Conservation (phyloP, 2,113 vertebrate species). For the Heterocephalus glaber region DNA sequence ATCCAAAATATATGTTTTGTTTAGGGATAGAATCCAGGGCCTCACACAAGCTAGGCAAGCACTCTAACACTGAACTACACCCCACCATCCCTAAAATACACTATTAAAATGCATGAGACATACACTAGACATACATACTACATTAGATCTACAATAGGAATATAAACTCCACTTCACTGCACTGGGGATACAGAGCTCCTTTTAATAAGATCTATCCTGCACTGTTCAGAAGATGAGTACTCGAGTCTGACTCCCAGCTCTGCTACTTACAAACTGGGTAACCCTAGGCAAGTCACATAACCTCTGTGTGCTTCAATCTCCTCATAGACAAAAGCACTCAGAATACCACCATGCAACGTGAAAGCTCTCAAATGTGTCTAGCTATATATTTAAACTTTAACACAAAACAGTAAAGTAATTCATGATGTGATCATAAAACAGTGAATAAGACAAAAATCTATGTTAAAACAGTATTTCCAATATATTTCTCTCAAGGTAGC, state of each 20-base stretch:
- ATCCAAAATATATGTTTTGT: neutral
- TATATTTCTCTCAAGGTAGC: neutral
- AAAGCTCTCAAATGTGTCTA: neutral
- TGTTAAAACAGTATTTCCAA: constrained; percentile 17
- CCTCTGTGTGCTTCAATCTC: neutral
- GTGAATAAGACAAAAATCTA: neutral
- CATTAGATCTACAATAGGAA: neutral
- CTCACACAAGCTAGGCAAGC: neutral
- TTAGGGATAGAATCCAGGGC: neutral
- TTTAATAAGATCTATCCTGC: neutral
- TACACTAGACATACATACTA: neutral
- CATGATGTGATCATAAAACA: neutral
- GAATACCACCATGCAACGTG: neutral
- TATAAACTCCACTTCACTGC: neutral
- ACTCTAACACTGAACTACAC: neutral
- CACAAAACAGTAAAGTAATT: neutral
- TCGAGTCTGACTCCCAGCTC: neutral
- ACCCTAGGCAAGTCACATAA: neutral
- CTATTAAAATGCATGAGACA: neutral
- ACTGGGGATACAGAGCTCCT: neutral
- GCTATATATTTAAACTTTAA: constrained; percentile 4
- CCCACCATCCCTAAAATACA: neutral
- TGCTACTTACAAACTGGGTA: neutral
- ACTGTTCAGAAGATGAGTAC: neutral
- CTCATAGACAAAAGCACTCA: neutral